Evolutionary conservation across 2,113 vertebrate species (phyloP).

Genomic region (Heptranchias perlo): DNA sequence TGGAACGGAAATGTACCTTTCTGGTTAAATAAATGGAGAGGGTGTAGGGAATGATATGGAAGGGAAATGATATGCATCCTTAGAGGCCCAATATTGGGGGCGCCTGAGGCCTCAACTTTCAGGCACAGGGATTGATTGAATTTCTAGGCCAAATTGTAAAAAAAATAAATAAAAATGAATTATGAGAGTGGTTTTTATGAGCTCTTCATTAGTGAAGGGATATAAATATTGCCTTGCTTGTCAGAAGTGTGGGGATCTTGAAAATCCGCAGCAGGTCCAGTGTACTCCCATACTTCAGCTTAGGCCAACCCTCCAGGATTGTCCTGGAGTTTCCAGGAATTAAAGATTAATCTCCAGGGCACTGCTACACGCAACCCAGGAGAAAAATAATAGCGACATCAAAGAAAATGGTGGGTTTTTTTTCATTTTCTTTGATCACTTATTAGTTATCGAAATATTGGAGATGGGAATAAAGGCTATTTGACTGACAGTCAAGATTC

Average conservation of each 20-base stretch:
- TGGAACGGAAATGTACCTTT: background rate
- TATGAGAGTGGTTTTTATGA: background rate
- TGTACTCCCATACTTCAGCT: background rate
- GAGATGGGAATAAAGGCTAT: no score
- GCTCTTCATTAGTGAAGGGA: background rate
- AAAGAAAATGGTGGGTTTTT: no score
- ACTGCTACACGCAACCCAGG: no score
- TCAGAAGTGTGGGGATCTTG: background rate
- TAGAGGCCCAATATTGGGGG: background rate
- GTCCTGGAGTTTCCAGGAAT: no score
- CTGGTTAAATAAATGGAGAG: background rate
- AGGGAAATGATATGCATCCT: background rate
- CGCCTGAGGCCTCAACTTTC: background rate
- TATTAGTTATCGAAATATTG: no score
- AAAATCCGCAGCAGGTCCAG: background rate
- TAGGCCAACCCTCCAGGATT: no score
- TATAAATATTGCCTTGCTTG: background rate
- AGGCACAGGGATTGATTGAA: background rate
- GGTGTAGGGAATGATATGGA: background rate
- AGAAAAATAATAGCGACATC: no score
- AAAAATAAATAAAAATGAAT: no score
- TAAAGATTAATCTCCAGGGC: no score
- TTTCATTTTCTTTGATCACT: no score
- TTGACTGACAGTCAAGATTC: no score
- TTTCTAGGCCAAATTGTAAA: background rate